These are phyloP conservation scores for Xerus inauris DNA, from an alignment of 2,113 vertebrate species.

Conservation along the genomic window DNA sequence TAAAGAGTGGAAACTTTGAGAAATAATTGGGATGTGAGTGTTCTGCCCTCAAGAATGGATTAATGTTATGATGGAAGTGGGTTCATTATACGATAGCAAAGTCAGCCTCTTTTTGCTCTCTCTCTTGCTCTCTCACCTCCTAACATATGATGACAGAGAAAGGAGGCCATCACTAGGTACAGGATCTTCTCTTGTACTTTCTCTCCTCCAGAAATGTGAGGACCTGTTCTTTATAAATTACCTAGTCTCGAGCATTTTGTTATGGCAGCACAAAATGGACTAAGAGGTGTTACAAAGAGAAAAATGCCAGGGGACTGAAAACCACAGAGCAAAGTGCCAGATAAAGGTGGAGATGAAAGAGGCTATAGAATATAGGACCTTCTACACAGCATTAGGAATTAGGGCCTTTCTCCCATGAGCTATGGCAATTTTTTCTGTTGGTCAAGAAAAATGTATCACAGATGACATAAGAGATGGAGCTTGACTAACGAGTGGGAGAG, in stretches of 20 bases:
- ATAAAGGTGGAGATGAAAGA: background rate
- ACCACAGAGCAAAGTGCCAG: background rate
- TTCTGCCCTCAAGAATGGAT: background rate
- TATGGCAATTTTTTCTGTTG: background rate
- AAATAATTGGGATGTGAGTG: background rate
- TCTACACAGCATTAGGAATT: background rate
- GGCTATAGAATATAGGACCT: rapidly evolving
- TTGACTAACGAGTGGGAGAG: background rate
- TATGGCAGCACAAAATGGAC: background rate
- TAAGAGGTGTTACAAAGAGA: background rate
- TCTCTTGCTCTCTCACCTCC: background rate
- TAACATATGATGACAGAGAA: too few relatives aligned
- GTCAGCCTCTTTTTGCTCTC: too few relatives aligned
- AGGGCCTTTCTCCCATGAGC: background rate
- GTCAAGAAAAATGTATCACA: slow-evolving; percentile 1
- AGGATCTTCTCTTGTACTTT: background rate
- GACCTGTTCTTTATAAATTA: background rate
- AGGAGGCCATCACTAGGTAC: too few relatives aligned
- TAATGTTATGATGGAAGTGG: too few relatives aligned
- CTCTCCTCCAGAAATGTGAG: too few relatives aligned
- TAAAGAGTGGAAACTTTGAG: background rate
- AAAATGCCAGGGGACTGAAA: background rate
- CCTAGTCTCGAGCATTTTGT: background rate
- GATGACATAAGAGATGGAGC: background rate
- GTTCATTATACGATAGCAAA: background rate